Evolutionary conservation across 2,113 vertebrate genomes (phyloP).

Genomic region (Anthoscopus minutus): DNA sequence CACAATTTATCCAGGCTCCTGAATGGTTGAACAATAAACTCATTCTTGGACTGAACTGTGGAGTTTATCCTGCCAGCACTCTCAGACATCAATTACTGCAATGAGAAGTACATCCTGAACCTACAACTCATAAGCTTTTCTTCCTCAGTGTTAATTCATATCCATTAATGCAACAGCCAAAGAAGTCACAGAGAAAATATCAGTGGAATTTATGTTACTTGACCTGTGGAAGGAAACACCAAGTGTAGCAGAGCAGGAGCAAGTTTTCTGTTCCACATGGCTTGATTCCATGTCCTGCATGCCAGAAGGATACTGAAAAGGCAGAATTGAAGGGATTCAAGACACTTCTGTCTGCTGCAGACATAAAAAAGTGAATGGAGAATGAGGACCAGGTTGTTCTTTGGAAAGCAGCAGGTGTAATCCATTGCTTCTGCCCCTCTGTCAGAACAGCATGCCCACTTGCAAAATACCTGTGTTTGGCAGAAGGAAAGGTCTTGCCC

Average conservation of each 20-base stretch:
- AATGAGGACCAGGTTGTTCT: background rate
- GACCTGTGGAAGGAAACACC: background rate
- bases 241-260: background rate
- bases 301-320: background rate
- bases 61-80: background rate
- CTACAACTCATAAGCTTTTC: background rate
- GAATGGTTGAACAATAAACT: background rate
- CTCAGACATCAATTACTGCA: background rate
- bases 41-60: background rate
- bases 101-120: background rate
- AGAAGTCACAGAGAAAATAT: background rate
- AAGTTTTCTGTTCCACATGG: background rate
- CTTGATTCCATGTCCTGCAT: background rate
- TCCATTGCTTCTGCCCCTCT: background rate
- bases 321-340: background rate
- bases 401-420: background rate
- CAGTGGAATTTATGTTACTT: background rate
- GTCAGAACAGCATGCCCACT: background rate
- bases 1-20: background rate
- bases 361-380: background rate
- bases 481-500: background rate
- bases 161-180: background rate
- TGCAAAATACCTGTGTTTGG: background rate
- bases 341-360: background rate
- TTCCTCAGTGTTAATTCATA: background rate